Conservation (phyloP, 2,113 vertebrate species). For the Hystrix cristata region DNA sequence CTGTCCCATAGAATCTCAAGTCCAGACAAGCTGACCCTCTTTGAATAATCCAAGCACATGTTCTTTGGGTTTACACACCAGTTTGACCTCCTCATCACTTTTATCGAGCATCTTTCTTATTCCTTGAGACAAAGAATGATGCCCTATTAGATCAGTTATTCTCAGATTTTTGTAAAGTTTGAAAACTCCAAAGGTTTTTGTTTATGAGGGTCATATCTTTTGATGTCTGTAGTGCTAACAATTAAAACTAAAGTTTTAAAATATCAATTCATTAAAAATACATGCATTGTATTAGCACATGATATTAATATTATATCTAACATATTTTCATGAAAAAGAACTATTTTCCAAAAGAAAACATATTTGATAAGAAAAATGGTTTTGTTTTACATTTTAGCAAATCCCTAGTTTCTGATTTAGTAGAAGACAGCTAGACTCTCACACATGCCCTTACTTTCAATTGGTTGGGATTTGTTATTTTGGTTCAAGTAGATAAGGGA, state of each 20-base stretch:
- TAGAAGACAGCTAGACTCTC: not conserved
- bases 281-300: not conserved
- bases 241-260: not conserved
- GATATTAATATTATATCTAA: not conserved
- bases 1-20: too few species aligned
- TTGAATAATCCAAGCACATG: not conserved
- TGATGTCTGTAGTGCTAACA: not conserved
- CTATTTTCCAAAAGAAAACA: not conserved
- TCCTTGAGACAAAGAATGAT: not conserved
- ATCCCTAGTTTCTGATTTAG: not conserved
- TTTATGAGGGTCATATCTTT: not conserved
- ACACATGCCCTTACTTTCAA: not conserved
- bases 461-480: not conserved
- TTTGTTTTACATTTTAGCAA: constrained; percentile 18
- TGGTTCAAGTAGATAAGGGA: not conserved
- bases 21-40: not conserved
- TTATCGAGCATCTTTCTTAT: not conserved
- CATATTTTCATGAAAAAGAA: not conserved
- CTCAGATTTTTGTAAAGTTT: not conserved
- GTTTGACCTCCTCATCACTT: not conserved
- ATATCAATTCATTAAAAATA: constrained; percentile 12
- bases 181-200: not conserved
- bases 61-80: not conserved
- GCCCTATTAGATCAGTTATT: not conserved
- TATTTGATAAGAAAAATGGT: not conserved